phyloP scores from a whole-genome alignment of 2,888 invertebrate genomes.

The Desoria tigrina region DNA sequence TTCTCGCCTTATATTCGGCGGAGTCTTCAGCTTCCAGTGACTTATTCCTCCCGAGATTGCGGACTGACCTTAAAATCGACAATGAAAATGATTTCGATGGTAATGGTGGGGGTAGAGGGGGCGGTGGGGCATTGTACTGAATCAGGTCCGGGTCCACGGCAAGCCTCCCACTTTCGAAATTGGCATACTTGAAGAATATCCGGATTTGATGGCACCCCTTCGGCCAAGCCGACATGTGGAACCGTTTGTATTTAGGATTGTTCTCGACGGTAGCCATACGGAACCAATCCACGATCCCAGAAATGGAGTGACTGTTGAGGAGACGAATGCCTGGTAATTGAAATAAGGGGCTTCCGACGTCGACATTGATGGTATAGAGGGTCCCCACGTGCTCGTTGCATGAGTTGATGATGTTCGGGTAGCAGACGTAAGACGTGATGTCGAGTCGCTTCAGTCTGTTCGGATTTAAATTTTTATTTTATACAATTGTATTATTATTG shows the following conservation, averaged over 20 bases:
- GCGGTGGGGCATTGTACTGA: not conserved
- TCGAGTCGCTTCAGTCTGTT: constrained; percentile 11
- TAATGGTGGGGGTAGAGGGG: too few species aligned
- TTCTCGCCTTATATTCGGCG: not conserved
- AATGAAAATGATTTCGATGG: not conserved
- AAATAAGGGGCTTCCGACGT: not conserved
- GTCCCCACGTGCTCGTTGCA: constrained; percentile 20
- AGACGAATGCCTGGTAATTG: not conserved
- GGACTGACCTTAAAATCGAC: not conserved
- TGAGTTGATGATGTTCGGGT: constrained; percentile 19
- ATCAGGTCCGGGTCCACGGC: constrained; percentile 5
- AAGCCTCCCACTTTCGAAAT: constrained; percentile 13
- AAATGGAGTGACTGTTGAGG: constrained; percentile 1
- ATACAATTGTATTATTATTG: not conserved
- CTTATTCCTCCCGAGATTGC: not conserved
- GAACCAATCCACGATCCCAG: constrained; percentile 21
- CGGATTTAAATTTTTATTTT: not conserved
- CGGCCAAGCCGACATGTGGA: constrained; percentile 21
- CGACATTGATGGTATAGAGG: constrained; percentile 20
- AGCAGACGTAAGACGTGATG: constrained; percentile 18
- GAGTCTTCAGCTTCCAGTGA: constrained; percentile 14
- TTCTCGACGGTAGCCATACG: not conserved
- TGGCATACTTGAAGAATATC: constrained; percentile 15
- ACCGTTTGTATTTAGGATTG: not conserved
- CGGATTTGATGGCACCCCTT: constrained; percentile 5